These are phyloP conservation scores for Smithornis capensis DNA, from an alignment of 2,113 vertebrate genomes.

Conservation along the genomic window DNA sequence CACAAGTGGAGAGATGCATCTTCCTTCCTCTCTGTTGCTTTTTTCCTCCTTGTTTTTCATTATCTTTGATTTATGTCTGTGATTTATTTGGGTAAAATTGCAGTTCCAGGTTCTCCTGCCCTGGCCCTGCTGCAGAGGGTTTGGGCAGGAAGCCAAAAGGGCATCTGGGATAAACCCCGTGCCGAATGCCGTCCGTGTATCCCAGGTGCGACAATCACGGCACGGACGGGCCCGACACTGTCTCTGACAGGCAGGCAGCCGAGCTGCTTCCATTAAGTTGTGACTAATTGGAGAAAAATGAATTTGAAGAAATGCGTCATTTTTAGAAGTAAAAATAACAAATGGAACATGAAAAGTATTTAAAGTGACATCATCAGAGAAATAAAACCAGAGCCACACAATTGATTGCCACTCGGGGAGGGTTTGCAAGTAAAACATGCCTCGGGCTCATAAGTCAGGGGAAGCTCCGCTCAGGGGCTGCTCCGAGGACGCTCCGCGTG, in stretches of 20 bases:
- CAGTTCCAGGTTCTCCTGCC: not conserved
- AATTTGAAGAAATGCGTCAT: conserved; percentile 81
- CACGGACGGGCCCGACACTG: not conserved
- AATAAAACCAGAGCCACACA: conserved; percentile 62
- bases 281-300: conserved; percentile 81
- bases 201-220: not conserved
- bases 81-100: conserved; percentile 15
- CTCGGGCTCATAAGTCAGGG: conserved; percentile 42
- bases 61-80: conserved; percentile 21
- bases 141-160: conserved; percentile 25
- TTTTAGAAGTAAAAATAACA: conserved; percentile 83
- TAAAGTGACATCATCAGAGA: conserved; percentile 81
- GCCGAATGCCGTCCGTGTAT: not conserved
- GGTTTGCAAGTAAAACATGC: conserved; percentile 67
- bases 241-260: conserved; percentile 35
- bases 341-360: conserved; percentile 81
- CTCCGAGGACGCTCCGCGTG: not conserved
- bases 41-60: not conserved
- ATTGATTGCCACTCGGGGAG: conserved; percentile 68
- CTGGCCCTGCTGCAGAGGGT: not conserved
- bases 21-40: conserved; percentile 26
- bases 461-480: conserved; percentile 37
- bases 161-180: not conserved
- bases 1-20: conserved; percentile 2
- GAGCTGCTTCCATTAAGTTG: conserved; percentile 55